Conservation (phyloP, 1,140 invertebrate genomes). For the Megathymus violae region DNA sequence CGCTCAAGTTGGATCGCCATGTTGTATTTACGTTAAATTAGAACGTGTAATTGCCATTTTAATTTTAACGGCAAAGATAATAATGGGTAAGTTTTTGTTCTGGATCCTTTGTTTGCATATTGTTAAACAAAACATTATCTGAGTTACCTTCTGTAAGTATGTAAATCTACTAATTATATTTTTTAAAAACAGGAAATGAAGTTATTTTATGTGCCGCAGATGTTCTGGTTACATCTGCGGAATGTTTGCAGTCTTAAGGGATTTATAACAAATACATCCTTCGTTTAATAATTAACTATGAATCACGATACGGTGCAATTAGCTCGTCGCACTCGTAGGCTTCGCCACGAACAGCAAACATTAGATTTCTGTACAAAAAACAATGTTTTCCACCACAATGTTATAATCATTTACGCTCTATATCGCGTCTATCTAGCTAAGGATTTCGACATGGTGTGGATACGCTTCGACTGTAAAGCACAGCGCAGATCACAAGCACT, state of each 20-base stretch:
- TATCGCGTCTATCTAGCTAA: slow-evolving; percentile 18
- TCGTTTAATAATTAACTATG: slow-evolving; percentile 10
- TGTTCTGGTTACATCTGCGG: neutral
- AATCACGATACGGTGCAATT: slow-evolving; percentile 20
- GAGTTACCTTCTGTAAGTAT: too few relatives aligned
- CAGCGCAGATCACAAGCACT: neutral
- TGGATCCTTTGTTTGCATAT: too few relatives aligned
- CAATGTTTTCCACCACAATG: slow-evolving; percentile 14
- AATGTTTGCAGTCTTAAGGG: neutral
- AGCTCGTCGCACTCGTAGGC: slow-evolving; percentile 1
- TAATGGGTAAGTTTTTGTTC: too few relatives aligned
- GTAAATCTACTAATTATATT: too few relatives aligned
- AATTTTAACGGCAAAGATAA: too few relatives aligned
- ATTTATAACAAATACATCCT: slow-evolving; percentile 12
- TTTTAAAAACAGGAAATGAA: neutral
- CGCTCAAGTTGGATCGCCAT: too few relatives aligned
- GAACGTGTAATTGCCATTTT: too few relatives aligned
- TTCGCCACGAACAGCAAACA: slow-evolving; percentile 20
- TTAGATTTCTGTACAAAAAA: slow-evolving; percentile 21
- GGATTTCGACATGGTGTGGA: slow-evolving; percentile 1
- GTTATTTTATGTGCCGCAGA: neutral
- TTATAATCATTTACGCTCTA: slow-evolving; percentile 30
- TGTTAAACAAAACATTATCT: too few relatives aligned
- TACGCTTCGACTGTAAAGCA: neutral
- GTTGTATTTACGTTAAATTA: too few relatives aligned